These are phyloP conservation scores for Oxytorus armatus DNA, from an alignment of 2,888 invertebrate genomes.

Conservation along the genomic window DNA sequence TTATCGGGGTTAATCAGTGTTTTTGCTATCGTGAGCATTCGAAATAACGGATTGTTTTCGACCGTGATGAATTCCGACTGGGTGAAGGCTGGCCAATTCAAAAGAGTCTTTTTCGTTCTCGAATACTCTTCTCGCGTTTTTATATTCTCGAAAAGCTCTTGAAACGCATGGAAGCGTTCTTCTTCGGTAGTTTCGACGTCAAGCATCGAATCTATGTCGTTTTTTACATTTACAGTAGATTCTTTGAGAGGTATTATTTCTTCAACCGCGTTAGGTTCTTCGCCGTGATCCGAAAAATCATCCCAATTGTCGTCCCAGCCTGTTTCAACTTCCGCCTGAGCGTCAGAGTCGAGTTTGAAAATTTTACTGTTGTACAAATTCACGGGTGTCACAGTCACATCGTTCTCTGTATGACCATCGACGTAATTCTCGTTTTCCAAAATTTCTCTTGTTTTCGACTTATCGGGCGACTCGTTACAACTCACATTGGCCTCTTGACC, in stretches of 20 bases:
- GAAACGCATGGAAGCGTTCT: slow-evolving; percentile 75
- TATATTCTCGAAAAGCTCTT: slow-evolving; percentile 72
- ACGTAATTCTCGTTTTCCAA: slow-evolving; percentile 22
- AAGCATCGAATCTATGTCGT: slow-evolving; percentile 45
- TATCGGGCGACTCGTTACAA: slow-evolving; percentile 10
- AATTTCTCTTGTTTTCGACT: slow-evolving; percentile 12
- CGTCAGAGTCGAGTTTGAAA: slow-evolving; percentile 50
- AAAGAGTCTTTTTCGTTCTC: slow-evolving; percentile 74
- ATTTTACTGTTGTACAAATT: slow-evolving; percentile 57
- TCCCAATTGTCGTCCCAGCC: slow-evolving; percentile 79
- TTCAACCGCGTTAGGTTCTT: slow-evolving; percentile 61
- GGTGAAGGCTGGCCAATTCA: slow-evolving; percentile 75
- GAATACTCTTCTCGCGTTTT: slow-evolving; percentile 73
- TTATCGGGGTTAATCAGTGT: slow-evolving; percentile 68
- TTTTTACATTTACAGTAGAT: slow-evolving; percentile 17
- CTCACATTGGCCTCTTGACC: slow-evolving; percentile 40
- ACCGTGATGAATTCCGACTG: slow-evolving; percentile 70
- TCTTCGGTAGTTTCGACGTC: slow-evolving; percentile 72
- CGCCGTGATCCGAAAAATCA: slow-evolving; percentile 76
- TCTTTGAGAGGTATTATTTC: slow-evolving; percentile 62
- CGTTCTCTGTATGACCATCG: slow-evolving; percentile 28
- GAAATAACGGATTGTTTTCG: slow-evolving; percentile 75
- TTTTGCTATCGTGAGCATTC: slow-evolving; percentile 71
- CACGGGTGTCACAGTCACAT: neutral
- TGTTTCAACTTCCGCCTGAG: slow-evolving; percentile 61